These are phyloP conservation scores for Vespertilio murinus DNA, from an alignment of 2,797 vertebrate species.

Conservation along the genomic window DNA sequence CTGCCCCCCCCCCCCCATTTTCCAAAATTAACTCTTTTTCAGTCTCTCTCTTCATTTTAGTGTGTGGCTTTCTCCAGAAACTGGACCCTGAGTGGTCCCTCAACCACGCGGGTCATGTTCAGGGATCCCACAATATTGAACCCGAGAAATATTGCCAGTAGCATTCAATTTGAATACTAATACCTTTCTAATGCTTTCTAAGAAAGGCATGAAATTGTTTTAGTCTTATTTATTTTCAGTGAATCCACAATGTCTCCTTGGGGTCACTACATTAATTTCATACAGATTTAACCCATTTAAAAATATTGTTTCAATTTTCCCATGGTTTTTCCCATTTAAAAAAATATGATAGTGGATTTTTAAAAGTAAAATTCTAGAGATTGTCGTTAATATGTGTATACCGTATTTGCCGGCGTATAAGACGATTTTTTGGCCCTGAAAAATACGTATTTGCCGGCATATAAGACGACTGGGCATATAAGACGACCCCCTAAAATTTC, in stretches of 20 bases:
- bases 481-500: too few relatives aligned
- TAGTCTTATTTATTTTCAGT: conserved; percentile 34
- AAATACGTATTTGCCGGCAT: too few relatives aligned
- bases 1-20: too few relatives aligned
- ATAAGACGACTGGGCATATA: too few relatives aligned
- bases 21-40: too few relatives aligned
- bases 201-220: conserved; percentile 34
- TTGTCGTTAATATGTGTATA: neutral
- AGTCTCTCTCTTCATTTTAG: too few relatives aligned
- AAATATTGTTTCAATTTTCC: conserved; percentile 16
- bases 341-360: neutral
- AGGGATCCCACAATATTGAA: too few relatives aligned
- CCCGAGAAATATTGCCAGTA: neutral
- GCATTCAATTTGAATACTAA: neutral
- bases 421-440: too few relatives aligned
- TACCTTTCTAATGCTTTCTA: neutral
- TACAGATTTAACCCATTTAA: neutral
- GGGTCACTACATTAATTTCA: neutral
- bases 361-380: conserved; percentile 35
- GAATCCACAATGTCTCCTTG: conserved; percentile 37
- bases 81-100: too few relatives aligned
- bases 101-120: too few relatives aligned
- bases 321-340: neutral
- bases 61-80: too few relatives aligned
- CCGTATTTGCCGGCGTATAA: too few relatives aligned